Base-by-base conservation (phyloP, 2,113 vertebrate genomes). In the Astur gentilis region DNA sequence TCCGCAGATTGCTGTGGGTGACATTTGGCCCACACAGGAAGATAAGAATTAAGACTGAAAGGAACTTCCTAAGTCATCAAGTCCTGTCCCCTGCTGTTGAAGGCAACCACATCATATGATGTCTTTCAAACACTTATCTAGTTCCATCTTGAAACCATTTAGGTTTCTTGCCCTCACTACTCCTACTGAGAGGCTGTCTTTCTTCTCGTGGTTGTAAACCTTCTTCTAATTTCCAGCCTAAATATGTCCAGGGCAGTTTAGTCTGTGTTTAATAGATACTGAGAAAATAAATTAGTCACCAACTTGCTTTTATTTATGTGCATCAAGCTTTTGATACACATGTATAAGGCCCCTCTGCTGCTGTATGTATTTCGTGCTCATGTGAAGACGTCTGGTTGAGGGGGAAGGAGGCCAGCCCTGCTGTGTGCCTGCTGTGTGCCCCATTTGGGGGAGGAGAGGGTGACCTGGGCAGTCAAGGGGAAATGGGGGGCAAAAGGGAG, bases 91-190 rank as follows among this genome's bases (percentile, higher is more conserved):
- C 96, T 93, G 96, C 97, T 95, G 96, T 55, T 92, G 94, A 60
- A 96, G 92, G 79, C 85, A 86, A 94, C 97, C 97, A 96, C 97
- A 97, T 95, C 96, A 83, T 27, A 96, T 90, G 88, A 90, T 81
- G 58, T 52, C 92, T 96, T 96, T 96, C 95, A 90, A 95, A 40
- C 60, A 83, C 83, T 94, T 96, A 92, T 95, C 96, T 97, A 16
- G 27, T 55, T 93, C 76, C 96, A 97, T 97, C 96, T 96, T 97
- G 97, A 97, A 97, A 49, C 62, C 90, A 96, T 97, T 97, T 95
- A 45, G n/a, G 73, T 83, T 95, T 94, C 90, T 94, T 97, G 95
- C 95, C 97, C 83, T 95, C 85, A 88, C 96, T 93, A 34, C 92
- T 95, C 96, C 96, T 96, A 94, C 94, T 96, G 96, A 83, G 96